These are phyloP conservation scores for Belgica antarctica DNA, from an alignment of 2,888 invertebrate species.

Conservation along the genomic window DNA sequence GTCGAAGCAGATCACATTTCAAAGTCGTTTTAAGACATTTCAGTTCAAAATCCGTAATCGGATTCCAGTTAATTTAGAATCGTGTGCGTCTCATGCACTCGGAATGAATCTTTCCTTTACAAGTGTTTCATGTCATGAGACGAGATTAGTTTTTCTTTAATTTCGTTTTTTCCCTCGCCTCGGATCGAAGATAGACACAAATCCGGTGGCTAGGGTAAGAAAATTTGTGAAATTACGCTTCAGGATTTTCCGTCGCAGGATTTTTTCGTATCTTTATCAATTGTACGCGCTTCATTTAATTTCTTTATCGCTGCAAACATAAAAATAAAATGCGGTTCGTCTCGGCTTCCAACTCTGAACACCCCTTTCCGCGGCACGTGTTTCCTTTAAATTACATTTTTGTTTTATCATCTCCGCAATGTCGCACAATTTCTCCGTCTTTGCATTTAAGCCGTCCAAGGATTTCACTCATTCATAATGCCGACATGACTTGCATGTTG, in stretches of 20 bases:
- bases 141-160: slow-evolving; percentile 9
- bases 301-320: neutral
- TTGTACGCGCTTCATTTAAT: slow-evolving; percentile 31
- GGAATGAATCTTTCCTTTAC: slow-evolving; percentile 6
- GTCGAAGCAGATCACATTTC: slow-evolving; percentile 42
- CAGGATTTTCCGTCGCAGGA: no score
- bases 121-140: slow-evolving; percentile 35
- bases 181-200: neutral
- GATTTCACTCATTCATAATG: neutral
- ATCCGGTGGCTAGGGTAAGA: neutral
- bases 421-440: slow-evolving; percentile 25
- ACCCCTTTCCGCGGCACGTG: slow-evolving; percentile 35
- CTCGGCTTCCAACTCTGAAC: neutral
- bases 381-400: slow-evolving; percentile 42
- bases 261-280: slow-evolving; percentile 31
- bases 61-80: slow-evolving; percentile 43
- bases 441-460: slow-evolving; percentile 1
- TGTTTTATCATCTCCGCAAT: slow-evolving; percentile 40
- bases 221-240: neutral
- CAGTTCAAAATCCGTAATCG: slow-evolving; percentile 26
- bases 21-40: slow-evolving; percentile 31
- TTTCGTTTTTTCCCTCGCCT: neutral
- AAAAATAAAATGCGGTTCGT: slow-evolving; percentile 24
- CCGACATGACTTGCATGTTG: slow-evolving; percentile 37
- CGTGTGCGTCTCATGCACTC: neutral